A percentile compares a stretch with the other conserved stretches of the same genome.
Conservation (phyloP, 2,113 vertebrate species). For the Danionella cerebrum region DNA sequence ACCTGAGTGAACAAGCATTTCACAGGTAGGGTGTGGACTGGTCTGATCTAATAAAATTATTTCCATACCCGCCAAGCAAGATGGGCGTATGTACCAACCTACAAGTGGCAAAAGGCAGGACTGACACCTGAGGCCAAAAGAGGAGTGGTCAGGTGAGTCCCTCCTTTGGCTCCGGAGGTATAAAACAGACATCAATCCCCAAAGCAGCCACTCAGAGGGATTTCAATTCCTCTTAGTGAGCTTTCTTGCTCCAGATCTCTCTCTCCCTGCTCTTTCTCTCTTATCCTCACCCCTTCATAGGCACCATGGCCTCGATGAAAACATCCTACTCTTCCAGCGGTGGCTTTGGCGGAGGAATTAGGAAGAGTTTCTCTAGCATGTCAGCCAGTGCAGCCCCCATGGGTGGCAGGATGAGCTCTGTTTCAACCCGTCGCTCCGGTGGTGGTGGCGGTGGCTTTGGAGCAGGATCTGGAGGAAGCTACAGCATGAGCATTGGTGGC, state of each 20-base stretch:
- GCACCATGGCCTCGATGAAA: too few relatives aligned
- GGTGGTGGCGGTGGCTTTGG: not conserved
- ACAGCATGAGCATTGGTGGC: conserved; percentile 20
- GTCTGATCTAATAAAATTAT: conserved; percentile 41
- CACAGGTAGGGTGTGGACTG: conserved; percentile 47
- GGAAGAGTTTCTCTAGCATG: conserved; percentile 46
- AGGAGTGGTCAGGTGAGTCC: conserved; percentile 32
- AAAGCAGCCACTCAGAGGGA: conserved; percentile 58
- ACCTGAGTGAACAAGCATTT: conserved; percentile 16
- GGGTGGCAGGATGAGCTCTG: conserved; percentile 5
- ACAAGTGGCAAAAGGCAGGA: conserved; percentile 26
- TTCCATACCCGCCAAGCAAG: conserved; percentile 47
- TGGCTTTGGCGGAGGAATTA: conserved; percentile 49
- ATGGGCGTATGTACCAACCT: conserved; percentile 36
- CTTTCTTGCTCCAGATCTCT: conserved; percentile 47
- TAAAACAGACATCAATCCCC: conserved; percentile 42
- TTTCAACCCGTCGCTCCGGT: conserved; percentile 28
- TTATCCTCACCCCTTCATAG: conserved; percentile 1
- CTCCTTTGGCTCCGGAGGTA: conserved; percentile 34
- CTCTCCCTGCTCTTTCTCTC: conserved; percentile 26
- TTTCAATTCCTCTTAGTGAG: conserved; percentile 61
- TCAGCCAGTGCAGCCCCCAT: conserved; percentile 7
- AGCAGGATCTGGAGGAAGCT: not conserved
- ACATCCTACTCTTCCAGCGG: too few relatives aligned
- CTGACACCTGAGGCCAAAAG: not conserved